A percentile compares a stretch with the other conserved stretches of the same genome.
These are phyloP conservation scores for Drosophila kuntzei DNA, from an alignment of 2,888 invertebrate genomes.

Conservation along the genomic window DNA sequence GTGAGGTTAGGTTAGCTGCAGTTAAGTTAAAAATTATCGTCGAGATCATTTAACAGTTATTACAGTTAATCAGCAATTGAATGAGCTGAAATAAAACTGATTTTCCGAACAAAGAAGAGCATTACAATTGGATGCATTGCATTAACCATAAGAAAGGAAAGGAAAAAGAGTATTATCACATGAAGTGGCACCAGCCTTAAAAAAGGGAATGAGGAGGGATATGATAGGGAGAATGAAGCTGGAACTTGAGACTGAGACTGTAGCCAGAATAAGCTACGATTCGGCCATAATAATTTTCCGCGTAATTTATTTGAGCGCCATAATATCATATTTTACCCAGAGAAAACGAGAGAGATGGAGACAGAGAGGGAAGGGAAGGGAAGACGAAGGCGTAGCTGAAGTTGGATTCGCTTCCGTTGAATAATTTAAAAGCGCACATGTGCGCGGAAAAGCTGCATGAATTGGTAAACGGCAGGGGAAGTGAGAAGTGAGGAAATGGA, in stretches of 20 bases:
- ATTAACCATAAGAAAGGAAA: background rate
- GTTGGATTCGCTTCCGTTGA: constrained; percentile 68
- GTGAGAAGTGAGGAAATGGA: background rate
- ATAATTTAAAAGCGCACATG: constrained; percentile 79
- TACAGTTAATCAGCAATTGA: background rate
- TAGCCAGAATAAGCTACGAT: constrained; percentile 40
- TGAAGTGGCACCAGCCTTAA: constrained; percentile 16
- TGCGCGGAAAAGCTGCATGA: constrained; percentile 50
- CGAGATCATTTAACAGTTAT: background rate
- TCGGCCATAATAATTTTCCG: constrained; percentile 79
- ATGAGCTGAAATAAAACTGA: background rate
- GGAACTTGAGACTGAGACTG: background rate
- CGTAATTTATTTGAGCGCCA: constrained; percentile 79
- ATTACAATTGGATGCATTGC: constrained; percentile 16
- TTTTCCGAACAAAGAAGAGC: constrained; percentile 6
- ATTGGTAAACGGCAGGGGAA: background rate
- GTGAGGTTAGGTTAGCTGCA: background rate
- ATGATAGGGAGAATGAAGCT: background rate
- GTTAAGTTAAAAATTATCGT: background rate
- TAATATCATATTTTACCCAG: constrained; percentile 75
- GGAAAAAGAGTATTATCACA: constrained; percentile 30
- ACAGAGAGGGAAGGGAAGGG: background rate
- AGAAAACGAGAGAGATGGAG: constrained; percentile 9
- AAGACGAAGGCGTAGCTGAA: constrained; percentile 2
- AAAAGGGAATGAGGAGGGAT: background rate